Conservation (phyloP, 1,140 invertebrate genomes). For the Sipha flava region DNA sequence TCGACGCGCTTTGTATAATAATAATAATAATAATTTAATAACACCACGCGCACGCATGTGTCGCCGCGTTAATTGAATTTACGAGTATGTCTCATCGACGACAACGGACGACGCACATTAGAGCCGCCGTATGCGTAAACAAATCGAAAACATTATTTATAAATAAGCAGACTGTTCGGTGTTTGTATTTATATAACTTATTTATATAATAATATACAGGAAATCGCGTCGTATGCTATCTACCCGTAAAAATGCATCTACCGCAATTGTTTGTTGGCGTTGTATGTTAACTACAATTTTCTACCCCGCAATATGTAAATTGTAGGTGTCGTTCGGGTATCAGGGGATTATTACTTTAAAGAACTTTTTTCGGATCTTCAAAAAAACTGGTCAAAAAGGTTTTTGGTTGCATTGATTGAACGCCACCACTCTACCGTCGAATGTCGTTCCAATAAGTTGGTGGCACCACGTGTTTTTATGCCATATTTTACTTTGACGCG, state of each 20-base stretch:
- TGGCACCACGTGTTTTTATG: too few relatives aligned
- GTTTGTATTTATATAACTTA: too few relatives aligned
- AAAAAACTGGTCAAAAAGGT: not conserved
- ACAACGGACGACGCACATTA: not conserved
- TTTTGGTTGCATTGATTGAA: not conserved
- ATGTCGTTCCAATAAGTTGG: too few relatives aligned
- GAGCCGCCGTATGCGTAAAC: not conserved
- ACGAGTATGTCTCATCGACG: not conserved
- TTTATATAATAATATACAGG: too few relatives aligned
- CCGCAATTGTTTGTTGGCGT: too few relatives aligned
- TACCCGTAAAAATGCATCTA: too few relatives aligned
- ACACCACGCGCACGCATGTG: not conserved
- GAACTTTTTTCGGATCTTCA: not conserved
- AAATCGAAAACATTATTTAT: not conserved
- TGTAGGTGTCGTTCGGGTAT: not conserved
- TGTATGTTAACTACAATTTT: too few relatives aligned
- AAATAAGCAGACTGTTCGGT: too few relatives aligned
- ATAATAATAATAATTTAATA: not conserved
- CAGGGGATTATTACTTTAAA: too few relatives aligned
- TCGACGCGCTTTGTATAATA: not conserved
- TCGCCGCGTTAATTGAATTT: conserved; percentile 8
- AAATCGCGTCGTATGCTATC: too few relatives aligned
- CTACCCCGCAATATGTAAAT: not conserved
- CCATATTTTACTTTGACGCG: not conserved
- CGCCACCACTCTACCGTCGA: not conserved